Base-by-base conservation (phyloP, 2,113 vertebrate genomes). In the Clarias batrachus region DNA sequence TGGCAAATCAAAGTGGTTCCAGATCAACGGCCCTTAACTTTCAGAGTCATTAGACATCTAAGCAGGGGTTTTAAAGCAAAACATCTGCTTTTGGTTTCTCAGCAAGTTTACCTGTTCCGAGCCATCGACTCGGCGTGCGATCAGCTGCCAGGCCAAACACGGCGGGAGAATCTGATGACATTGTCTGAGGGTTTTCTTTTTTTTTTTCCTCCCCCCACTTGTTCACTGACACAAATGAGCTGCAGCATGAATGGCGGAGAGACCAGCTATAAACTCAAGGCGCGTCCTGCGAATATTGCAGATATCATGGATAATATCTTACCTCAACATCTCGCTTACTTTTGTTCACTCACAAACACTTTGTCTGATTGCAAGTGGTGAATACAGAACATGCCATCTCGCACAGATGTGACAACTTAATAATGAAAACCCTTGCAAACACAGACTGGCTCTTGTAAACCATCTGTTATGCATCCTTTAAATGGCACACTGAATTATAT, bases 331-430 rank as follows among this genome's bases (percentile, higher is more conserved):
- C n/a, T 19, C 52, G 12, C 62, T 54, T 68, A 54, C 11, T 80
- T 41, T 66, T 59, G 17, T 66, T 65, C 88, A 87, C 89, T 79
- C 87, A 87, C 63, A 57, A 87, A 79, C 87, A 85, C 57, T 85
- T 85, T 81, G 70, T 73, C 90, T 93, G 84, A 91, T 91, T 87
- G 85, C 87, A 87, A 83, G 60, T 66, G 83, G 85, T 86, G 91
- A 83, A 83, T 87, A 87, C 89, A 91, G 85, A 83, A 92, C 81
- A 85, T 88, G 84, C 76, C 83, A 88, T 81, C 84, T 87, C 81
- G 89, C 89, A 90, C 91, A 94, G 89, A 93, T 91, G 91, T 93
- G 90, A 90, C 87, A 90, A 90, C 92, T 91, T 92, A 92, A 91
- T 91, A 93, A 93, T 76, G 87, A 87, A 92, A 94, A 88, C 84